Evolutionary conservation across 2,113 vertebrate genomes (phyloP), one percentile per base, ranked within the genome.

Genomic region (Rhinopomastus cyanomelas): DNA sequence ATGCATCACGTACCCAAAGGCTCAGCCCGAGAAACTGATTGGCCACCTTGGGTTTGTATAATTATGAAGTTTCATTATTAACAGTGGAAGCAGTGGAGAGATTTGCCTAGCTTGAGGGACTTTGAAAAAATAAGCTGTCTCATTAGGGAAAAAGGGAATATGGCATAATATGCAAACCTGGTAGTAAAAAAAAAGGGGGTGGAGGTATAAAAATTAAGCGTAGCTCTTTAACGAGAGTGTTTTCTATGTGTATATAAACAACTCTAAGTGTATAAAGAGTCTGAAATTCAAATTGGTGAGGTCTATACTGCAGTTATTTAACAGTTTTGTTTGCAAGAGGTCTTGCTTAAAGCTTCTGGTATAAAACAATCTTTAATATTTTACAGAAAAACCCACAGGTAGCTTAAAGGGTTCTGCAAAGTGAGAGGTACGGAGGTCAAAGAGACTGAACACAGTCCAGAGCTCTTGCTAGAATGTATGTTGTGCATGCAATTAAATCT

Each of bases 401-500:
- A 98, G 96, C 96, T 95, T 97, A 97, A 96, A 97, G 92, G 94
- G 94, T 95, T 97, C 95, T 96, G 95, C 95, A 95, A 94, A 97
- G 95, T 94, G 92, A 97, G 84, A 95, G 94, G 96, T 95, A 92
- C 72, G 81, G 95, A 95, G 96, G 97, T 95, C 96, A 96, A 97
- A 97, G 96, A 97, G 97, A 97, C 97, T 95, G 97, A 97, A 96
- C 96, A 97, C 96, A 97, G 97, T 98, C 97, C 97, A 97, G 96
- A 93, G 98, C 96, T 97, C 96, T 97, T 97, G 96, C 96, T 97
- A 89, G 97, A 97, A 97, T 97, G 96, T 98, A 97, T 98, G 98
- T 98, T 98, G 97, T 97, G 98, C 98, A 98, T 97, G 98, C 98
- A 98, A 98, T 98, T 98, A 98, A 98, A 98, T 98, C 98, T 98